Evolutionary conservation across 2,888 invertebrate species (phyloP).

Genomic region (Ecdyonurus torrentis): DNA sequence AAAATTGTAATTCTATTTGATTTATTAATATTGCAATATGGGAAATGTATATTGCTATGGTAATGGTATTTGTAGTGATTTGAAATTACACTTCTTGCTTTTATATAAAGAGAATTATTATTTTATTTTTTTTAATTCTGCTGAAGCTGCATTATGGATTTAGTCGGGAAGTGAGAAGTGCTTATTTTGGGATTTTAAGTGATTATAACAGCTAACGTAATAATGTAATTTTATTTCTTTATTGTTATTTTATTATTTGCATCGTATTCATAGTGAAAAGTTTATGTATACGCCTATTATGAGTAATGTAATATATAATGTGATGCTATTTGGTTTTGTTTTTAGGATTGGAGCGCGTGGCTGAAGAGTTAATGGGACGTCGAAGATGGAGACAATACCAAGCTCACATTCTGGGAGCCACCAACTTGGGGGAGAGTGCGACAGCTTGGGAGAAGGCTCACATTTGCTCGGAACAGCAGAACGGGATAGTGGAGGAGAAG

Average conservation of each 20-base stretch:
- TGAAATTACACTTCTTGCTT: no score
- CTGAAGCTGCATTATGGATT: no score
- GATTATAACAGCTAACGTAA: no score
- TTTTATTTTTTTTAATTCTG: no score
- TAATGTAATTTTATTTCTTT: neutral
- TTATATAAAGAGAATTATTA: no score
- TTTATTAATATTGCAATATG: no score
- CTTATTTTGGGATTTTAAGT: no score
- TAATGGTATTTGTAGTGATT: no score
- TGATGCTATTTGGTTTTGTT: constrained; percentile 20
- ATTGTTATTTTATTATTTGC: neutral
- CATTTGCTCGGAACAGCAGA: neutral
- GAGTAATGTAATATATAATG: constrained; percentile 2
- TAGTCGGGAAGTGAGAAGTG: no score
- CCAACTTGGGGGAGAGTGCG: constrained; percentile 13
- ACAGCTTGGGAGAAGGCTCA: neutral
- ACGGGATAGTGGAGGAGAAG: constrained; percentile 6
- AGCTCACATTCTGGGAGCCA: constrained; percentile 29
- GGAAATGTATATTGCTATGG: no score
- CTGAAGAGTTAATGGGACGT: constrained; percentile 93
- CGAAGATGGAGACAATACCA: constrained; percentile 91
- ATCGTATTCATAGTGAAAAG: neutral
- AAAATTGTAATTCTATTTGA: no score
- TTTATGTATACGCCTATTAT: constrained; percentile 1
- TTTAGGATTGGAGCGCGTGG: constrained; percentile 86